These are phyloP conservation scores for Hypsibius dujardini DNA, from an alignment of 1,140 invertebrate genomes.

Conservation along the genomic window DNA sequence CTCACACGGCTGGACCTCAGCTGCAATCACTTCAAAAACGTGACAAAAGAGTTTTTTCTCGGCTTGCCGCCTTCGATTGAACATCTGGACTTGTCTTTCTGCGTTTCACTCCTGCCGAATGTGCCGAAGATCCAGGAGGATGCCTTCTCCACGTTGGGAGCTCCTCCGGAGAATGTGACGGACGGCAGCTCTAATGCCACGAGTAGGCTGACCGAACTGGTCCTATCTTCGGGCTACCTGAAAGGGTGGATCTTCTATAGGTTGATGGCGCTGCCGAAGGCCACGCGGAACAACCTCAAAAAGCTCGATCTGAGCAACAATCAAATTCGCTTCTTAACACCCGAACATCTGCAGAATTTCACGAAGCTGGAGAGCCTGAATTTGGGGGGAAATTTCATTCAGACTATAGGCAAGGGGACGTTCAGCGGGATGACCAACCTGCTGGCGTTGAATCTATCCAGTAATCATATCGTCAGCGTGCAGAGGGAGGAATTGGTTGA, in stretches of 20 bases:
- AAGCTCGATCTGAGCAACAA: background rate
- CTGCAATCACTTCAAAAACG: background rate
- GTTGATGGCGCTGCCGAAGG: background rate
- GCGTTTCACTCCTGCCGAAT: background rate
- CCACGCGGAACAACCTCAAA: background rate
- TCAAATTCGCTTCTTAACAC: background rate
- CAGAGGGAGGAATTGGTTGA: background rate
- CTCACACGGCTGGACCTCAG: background rate
- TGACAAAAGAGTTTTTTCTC: background rate
- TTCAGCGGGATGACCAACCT: background rate
- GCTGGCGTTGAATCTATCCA: background rate
- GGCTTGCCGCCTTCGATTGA: background rate
- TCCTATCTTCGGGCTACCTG: background rate
- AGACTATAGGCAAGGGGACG: background rate
- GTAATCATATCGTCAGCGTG: constrained; percentile 9
- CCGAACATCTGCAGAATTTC: background rate
- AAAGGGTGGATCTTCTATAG: background rate
- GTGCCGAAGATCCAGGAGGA: background rate
- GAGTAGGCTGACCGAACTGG: background rate
- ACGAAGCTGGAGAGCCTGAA: background rate
- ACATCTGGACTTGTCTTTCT: background rate
- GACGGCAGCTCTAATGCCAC: too few relatives aligned
- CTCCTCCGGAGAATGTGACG: too few relatives aligned
- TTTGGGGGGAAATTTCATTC: constrained; percentile 9
- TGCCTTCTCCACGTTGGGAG: background rate